Percentiles rank a stretch among this genome's conserved stretches.
phyloP scores from a whole-genome alignment of 2,113 vertebrate genomes.

The Anarhynchus alexandrinus region DNA sequence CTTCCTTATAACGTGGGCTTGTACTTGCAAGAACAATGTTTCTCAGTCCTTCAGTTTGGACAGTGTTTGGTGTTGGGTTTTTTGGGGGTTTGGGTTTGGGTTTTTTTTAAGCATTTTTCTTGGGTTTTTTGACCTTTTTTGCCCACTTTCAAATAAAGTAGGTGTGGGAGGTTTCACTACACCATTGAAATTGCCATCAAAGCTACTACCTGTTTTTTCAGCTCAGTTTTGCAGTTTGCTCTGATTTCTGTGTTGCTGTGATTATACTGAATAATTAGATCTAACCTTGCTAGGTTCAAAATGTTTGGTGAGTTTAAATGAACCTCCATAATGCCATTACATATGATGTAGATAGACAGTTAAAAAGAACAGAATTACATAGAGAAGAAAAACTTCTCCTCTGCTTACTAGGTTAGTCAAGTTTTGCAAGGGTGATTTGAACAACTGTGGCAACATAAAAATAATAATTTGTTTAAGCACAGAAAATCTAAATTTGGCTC shows the following conservation, averaged over 20 bases:
- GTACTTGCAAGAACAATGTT: background rate
- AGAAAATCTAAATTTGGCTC: background rate
- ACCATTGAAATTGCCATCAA: background rate
- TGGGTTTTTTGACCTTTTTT: background rate
- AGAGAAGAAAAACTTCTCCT: background rate
- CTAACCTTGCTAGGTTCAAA: background rate
- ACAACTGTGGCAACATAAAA: background rate
- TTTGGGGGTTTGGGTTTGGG: background rate
- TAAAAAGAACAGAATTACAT: background rate
- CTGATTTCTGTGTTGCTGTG: background rate
- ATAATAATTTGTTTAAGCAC: background rate
- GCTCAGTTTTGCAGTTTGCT: background rate
- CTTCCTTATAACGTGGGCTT: background rate
- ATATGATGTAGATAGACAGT: background rate
- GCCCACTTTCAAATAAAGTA: background rate
- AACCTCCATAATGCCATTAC: background rate
- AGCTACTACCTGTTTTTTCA: background rate
- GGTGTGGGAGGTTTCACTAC: background rate
- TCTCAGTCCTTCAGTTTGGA: background rate
- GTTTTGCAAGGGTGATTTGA: background rate
- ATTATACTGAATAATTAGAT: background rate
- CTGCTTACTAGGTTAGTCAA: background rate
- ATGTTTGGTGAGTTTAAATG: background rate
- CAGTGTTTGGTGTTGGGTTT: background rate
- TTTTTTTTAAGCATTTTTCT: background rate